Conservation (phyloP, 1,140 invertebrate genomes). For the Homalodisca vitripennis region DNA sequence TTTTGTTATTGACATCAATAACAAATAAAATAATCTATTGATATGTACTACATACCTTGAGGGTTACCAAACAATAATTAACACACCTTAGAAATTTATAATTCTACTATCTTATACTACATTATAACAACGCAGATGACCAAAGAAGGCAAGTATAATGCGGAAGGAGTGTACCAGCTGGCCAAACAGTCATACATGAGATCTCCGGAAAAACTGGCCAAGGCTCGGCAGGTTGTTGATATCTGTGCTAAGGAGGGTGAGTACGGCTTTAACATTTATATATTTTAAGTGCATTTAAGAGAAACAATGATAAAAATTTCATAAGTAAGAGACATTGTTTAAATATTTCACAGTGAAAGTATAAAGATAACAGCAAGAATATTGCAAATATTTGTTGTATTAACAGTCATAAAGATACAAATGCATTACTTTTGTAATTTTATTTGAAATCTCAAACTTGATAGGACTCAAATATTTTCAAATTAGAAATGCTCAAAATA, state of each 20-base stretch:
- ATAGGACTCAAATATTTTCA: too few relatives aligned
- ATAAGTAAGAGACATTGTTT: background rate
- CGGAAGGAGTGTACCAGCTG: background rate
- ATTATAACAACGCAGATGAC: background rate
- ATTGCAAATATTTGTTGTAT: too few relatives aligned
- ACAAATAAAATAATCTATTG: too few relatives aligned
- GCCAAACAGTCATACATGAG: constrained; percentile 5
- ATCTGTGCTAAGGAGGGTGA: background rate
- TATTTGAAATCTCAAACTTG: too few relatives aligned
- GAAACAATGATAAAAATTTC: background rate
- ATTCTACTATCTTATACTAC: too few relatives aligned
- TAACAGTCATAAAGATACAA: too few relatives aligned
- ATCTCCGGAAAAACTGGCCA: background rate
- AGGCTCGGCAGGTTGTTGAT: background rate
- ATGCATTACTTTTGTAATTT: too few relatives aligned
- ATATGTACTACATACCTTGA: too few relatives aligned
- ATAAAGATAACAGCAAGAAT: background rate
- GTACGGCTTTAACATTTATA: background rate
- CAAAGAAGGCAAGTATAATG: background rate
- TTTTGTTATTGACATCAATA: too few relatives aligned
- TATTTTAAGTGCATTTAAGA: background rate
- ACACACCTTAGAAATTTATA: too few relatives aligned
- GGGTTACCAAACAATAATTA: too few relatives aligned
- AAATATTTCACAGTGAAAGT: background rate
- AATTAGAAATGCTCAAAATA: too few relatives aligned